Evolutionary conservation across 2,888 invertebrate genomes (phyloP).

Genomic region (Philereme transversata): DNA sequence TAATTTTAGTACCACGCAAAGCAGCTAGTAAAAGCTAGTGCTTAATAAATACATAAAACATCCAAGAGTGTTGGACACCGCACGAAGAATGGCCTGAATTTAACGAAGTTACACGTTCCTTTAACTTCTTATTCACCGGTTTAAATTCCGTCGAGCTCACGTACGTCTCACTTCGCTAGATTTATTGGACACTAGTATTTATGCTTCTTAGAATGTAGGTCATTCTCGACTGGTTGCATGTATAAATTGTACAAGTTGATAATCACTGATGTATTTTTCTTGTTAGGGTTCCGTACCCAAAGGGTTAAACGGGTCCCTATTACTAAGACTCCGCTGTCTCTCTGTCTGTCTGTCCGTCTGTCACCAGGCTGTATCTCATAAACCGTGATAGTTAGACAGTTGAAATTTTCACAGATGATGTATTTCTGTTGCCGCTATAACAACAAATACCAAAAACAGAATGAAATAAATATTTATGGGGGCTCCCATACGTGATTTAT

Average conservation of each 20-base stretch:
- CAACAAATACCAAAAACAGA: too few species aligned
- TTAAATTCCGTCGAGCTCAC: conserved; percentile 64
- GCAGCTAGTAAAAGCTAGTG: not conserved
- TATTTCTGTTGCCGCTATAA: too few species aligned
- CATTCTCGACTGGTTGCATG: conserved; percentile 16
- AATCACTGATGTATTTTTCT: conserved; percentile 16
- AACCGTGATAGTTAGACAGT: too few species aligned
- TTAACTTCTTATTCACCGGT: conserved; percentile 63
- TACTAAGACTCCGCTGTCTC: too few species aligned
- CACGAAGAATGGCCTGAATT: conserved; percentile 50
- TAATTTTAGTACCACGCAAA: too few species aligned
- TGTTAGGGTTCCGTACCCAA: too few species aligned
- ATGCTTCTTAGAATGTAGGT: conserved; percentile 31
- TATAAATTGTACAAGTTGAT: conserved; percentile 8
- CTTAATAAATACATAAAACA: conserved; percentile 18
- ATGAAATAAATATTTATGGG: too few species aligned
- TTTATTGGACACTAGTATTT: conserved; percentile 65
- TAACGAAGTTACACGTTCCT: conserved; percentile 55
- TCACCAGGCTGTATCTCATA: too few species aligned
- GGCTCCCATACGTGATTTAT: too few species aligned
- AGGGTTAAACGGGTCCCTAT: too few species aligned
- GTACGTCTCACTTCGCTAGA: conserved; percentile 62
- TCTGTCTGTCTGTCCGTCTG: too few species aligned
- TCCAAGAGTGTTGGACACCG: conserved; percentile 20
- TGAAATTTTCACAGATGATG: too few species aligned